These are phyloP conservation scores for Dasypus novemcinctus DNA, from an alignment of 2,113 vertebrate genomes.

Conservation along the genomic window DNA sequence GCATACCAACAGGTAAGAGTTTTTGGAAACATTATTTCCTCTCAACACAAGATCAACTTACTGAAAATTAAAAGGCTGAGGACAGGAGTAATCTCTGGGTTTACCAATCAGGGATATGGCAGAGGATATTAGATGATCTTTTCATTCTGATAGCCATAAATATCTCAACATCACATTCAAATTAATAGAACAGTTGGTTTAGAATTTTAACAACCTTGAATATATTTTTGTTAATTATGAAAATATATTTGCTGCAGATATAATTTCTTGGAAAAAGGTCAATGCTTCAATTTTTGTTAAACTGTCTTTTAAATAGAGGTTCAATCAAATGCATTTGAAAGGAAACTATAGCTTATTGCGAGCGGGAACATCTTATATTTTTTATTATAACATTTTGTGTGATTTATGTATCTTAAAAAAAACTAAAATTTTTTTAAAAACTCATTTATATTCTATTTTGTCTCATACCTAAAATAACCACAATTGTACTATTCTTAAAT, in stretches of 20 bases:
- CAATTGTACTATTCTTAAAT: background rate
- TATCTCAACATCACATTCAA: background rate
- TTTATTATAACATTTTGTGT: no score
- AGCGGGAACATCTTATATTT: no score
- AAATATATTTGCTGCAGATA: background rate
- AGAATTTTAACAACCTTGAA: background rate
- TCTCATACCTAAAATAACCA: background rate
- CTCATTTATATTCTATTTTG: background rate
- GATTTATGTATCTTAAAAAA: no score
- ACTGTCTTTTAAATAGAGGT: background rate
- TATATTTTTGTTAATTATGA: conserved; percentile 20
- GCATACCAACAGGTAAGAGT: background rate
- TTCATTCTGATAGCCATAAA: background rate
- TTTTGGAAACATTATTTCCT: background rate
- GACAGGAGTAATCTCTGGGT: background rate
- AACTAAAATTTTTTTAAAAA: conserved; percentile 26
- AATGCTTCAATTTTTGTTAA: background rate
- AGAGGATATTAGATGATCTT: background rate
- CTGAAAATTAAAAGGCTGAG: background rate
- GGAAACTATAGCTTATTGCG: background rate
- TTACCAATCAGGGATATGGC: background rate
- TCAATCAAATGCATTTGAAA: background rate
- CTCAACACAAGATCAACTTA: background rate
- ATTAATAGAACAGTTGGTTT: background rate
- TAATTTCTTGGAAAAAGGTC: background rate